Evolutionary conservation across 2,888 invertebrate genomes (phyloP), one percentile per base, ranked within the genome.

Genomic region (Stenoptilia bipunctidactyla): DNA sequence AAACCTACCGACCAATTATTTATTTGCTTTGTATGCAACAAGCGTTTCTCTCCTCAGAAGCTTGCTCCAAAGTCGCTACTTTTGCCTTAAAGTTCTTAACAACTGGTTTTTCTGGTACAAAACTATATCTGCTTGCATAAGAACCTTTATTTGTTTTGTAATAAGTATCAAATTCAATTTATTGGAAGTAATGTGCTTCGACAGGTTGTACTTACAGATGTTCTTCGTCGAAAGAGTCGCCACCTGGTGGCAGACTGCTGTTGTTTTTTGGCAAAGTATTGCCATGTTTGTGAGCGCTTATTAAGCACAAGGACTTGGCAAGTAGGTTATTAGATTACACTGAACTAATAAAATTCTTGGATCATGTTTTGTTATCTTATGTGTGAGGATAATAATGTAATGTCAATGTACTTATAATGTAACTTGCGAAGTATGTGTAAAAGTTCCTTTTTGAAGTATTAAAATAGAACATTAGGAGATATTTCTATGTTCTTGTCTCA

Each of bases 261-360:
- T 39, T 39, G 8, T 33, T 34, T 30, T 36, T 45, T 40, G n/a
- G 27, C 40, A 12, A 42, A 33, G 50, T 51, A 47, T 58, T 52
- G 49, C 48, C 52, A 48, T 57, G 58, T 58, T 57, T 50, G 47
- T 56, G 50, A 47, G 45, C 45, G 46, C 56, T 59, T 30, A n/a
- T 64, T 66, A 62, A 58, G 64, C 49, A 58, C 72, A 68, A 73
- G 72, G 72, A 54, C 60, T 53, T 42, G 8, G 13, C 48, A 70
- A 57, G 49, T 68, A 52, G 71, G 71, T 57, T 61, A 56, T 51
- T 51, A 52, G 53, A 53, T 53, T 40, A 51, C 46, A 20, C 20
- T 20, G 20, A 5, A 20, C 20, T 20, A 20, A 20, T 20, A 8
- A 5, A 20, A 20, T 5, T 20, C 4, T 20, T 20, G 20, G 20